Conservation (phyloP, 2,888 invertebrate species). For the Esperia sulphurella region DNA sequence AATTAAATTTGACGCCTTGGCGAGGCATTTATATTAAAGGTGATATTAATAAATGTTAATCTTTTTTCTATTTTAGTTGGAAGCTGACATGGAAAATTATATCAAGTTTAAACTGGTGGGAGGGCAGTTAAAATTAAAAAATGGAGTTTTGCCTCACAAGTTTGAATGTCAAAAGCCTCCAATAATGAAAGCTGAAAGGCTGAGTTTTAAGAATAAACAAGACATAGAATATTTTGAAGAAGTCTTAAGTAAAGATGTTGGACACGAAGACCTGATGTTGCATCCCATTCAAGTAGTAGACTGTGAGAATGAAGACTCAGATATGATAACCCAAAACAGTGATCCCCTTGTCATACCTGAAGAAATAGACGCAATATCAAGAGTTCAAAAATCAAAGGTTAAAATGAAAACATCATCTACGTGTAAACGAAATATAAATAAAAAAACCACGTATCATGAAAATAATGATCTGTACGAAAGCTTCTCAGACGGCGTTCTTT, state of each 20-base stretch:
- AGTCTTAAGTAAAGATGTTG: conserved; percentile 9
- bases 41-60: too few relatives aligned
- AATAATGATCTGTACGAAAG: too few relatives aligned
- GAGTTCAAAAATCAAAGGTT: too few relatives aligned
- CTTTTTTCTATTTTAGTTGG: conserved; percentile 10
- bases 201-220: conserved; percentile 3
- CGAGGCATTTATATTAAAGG: too few relatives aligned
- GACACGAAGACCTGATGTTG: conserved; percentile 8
- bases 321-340: not conserved
- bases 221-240: conserved; percentile 7
- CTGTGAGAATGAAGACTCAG: conserved; percentile 1
- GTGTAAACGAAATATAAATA: too few relatives aligned
- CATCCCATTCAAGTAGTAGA: conserved; percentile 6
- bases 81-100: conserved; percentile 14
- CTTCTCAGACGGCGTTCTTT: too few relatives aligned
- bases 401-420: too few relatives aligned
- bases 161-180: conserved; percentile 13
- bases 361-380: conserved; percentile 2
- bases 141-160: conserved; percentile 14
- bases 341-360: conserved; percentile 1
- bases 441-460: too few relatives aligned
- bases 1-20: too few relatives aligned
- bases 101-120: conserved; percentile 12
- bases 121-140: conserved; percentile 13
- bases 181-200: conserved; percentile 4